phyloP scores from a whole-genome alignment of 2,888 invertebrate species.

The Cremastinae sp. region DNA sequence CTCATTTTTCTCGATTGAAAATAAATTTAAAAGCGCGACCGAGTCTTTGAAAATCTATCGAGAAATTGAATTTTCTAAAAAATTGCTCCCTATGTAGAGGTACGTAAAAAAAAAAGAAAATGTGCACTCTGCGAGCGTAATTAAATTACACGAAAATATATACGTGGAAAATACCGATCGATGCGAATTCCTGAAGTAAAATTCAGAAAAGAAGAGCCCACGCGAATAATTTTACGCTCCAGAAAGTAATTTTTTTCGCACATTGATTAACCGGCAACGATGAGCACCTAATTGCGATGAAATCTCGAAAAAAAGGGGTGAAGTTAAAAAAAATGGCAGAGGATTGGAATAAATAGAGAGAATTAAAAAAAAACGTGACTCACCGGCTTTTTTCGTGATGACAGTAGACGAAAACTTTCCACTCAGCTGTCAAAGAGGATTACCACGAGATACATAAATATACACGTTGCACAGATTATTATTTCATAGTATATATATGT shows the following conservation, averaged over 20 bases:
- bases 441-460: constrained; percentile 30
- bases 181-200: background rate
- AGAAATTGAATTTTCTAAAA: too few relatives aligned
- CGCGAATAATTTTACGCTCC: background rate
- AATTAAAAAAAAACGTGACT: constrained; percentile 29
- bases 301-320: background rate
- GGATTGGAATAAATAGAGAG: background rate
- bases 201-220: background rate
- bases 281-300: constrained; percentile 11
- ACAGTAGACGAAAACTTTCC: constrained; percentile 54
- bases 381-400: constrained; percentile 27
- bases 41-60: too few relatives aligned
- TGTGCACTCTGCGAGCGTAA: too few relatives aligned
- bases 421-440: constrained; percentile 58
- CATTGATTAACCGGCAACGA: background rate
- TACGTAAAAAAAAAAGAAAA: too few relatives aligned
- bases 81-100: too few relatives aligned
- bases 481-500: constrained; percentile 7
- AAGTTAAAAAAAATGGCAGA: background rate
- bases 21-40: too few relatives aligned
- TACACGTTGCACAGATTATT: constrained; percentile 36
- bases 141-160: too few relatives aligned
- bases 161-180: background rate
- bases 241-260: background rate
- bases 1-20: too few relatives aligned